A percentile compares a stretch with the other conserved stretches of the same genome.
Conservation (phyloP, 35 echinoderm and acorn worm genomes). For the Acanthaster planci region DNA sequence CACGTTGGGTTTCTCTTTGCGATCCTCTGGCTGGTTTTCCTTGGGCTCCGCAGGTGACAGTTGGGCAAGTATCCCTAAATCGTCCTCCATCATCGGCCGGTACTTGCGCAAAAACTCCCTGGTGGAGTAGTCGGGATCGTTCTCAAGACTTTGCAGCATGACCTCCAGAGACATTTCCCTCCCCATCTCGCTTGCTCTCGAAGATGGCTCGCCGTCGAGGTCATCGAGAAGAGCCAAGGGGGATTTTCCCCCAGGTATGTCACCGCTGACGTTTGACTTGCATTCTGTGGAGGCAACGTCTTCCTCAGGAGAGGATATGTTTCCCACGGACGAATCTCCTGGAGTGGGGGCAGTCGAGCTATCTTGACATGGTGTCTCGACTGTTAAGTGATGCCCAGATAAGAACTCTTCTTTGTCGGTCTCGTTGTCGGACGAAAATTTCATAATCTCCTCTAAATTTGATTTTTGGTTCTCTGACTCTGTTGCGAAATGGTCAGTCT, state of each 20-base stretch:
- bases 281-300: neutral
- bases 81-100: slow-evolving; percentile 31
- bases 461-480: too few relatives aligned
- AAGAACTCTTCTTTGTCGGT: neutral
- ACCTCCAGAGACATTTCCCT: slow-evolving; percentile 50
- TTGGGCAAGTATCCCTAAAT: slow-evolving; percentile 10
- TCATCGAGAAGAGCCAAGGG: neutral
- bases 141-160: slow-evolving; percentile 61
- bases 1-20: neutral
- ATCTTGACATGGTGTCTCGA: neutral
- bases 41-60: neutral
- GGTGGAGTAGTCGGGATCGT: slow-evolving; percentile 76
- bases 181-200: neutral
- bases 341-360: slow-evolving; percentile 38
- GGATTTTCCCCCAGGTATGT: neutral
- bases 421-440: neutral
- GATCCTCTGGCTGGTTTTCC: neutral
- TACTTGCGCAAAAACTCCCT: slow-evolving; percentile 74
- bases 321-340: slow-evolving; percentile 13
- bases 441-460: neutral
- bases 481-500: neutral
- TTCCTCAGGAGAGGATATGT: neutral
- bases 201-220: neutral
- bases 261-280: neutral
- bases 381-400: neutral